Conservation (phyloP, 2,888 invertebrate genomes). For the Nasonia oneida region DNA sequence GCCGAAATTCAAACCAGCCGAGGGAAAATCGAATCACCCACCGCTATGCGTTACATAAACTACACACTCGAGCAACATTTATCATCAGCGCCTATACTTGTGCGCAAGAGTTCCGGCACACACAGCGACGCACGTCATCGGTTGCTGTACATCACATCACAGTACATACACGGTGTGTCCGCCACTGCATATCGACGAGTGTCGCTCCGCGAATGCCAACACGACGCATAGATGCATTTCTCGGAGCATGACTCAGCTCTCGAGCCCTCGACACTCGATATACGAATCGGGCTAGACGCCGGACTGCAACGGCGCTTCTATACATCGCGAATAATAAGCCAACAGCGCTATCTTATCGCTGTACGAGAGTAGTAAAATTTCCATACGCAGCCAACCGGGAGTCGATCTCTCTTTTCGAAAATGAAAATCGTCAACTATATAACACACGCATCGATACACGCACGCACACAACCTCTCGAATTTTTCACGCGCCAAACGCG, state of each 20-base stretch:
- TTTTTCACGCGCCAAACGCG: neutral
- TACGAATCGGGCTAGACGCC: constrained; percentile 1
- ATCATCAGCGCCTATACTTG: neutral
- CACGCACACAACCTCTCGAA: too few relatives aligned
- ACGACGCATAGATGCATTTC: neutral
- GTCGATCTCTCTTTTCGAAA: neutral
- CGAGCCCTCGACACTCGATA: neutral
- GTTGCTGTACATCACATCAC: neutral
- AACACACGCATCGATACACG: too few relatives aligned
- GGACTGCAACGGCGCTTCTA: neutral
- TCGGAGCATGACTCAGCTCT: constrained; percentile 5
- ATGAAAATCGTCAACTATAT: too few relatives aligned
- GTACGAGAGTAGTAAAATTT: neutral
- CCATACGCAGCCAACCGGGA: neutral
- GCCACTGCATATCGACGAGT: neutral
- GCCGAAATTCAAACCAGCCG: neutral
- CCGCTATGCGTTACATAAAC: neutral
- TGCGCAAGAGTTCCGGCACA: neutral
- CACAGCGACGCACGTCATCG: neutral
- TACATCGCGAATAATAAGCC: neutral
- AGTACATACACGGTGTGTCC: neutral
- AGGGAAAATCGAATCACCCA: neutral
- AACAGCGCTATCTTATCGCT: neutral
- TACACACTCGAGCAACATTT: neutral
- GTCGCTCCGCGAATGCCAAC: neutral